Conservation (phyloP, 2,113 vertebrate species). For the Pycnonotus jocosus region DNA sequence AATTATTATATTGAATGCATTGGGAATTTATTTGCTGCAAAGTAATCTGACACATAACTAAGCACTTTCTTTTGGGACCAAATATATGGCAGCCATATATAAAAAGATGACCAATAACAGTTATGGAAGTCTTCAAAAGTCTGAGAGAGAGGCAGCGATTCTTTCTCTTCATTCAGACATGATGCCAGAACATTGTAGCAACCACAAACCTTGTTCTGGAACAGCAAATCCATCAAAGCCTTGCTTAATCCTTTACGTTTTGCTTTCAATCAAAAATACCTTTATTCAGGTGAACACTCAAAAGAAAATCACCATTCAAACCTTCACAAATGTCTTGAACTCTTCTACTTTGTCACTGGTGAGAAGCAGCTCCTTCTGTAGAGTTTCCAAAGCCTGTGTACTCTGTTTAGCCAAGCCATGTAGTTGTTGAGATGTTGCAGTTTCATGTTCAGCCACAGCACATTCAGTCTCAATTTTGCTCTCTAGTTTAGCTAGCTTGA, state of each 20-base stretch:
- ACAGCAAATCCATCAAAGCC: not conserved
- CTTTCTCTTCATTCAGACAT: not conserved
- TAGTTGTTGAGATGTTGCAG: constrained; percentile 78
- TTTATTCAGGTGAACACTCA: not conserved
- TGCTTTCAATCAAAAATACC: not conserved
- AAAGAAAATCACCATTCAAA: constrained; percentile 8
- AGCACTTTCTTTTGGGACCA: not conserved
- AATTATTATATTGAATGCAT: not conserved
- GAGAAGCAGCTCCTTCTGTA: constrained; percentile 77
- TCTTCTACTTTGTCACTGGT: constrained; percentile 79
- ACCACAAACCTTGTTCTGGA: not conserved
- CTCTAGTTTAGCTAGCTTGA: constrained; percentile 73
- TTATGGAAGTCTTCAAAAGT: not conserved
- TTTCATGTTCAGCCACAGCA: constrained; percentile 77
- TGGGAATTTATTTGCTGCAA: not conserved
- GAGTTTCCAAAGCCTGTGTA: constrained; percentile 73
- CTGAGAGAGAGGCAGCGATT: not conserved
- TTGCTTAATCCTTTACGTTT: not conserved
- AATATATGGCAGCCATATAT: not conserved
- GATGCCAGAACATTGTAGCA: not conserved
- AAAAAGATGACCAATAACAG: not conserved
- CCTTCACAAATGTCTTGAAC: constrained; percentile 84
- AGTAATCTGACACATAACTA: not conserved
- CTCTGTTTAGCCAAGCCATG: constrained; percentile 81
- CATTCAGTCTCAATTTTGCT: constrained; percentile 75